These are phyloP conservation scores for Lycia hirtaria DNA, from an alignment of 2,888 invertebrate species.

Conservation along the genomic window DNA sequence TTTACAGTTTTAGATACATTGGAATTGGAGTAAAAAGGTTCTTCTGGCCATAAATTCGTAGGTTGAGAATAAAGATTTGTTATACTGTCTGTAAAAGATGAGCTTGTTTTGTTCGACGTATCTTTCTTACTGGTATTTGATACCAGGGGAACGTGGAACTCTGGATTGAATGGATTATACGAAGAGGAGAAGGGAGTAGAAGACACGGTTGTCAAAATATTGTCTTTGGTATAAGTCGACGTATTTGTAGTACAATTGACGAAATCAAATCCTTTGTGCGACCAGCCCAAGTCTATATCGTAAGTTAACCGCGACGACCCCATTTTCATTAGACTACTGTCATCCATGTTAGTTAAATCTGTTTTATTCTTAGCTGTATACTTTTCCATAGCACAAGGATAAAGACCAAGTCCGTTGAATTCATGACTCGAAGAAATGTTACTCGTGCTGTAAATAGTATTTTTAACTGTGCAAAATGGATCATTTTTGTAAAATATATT, in stretches of 20 bases:
- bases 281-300: slow-evolving; percentile 81
- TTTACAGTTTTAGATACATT: slow-evolving; percentile 63
- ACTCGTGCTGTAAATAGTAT: slow-evolving; percentile 77
- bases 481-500: slow-evolving; percentile 79
- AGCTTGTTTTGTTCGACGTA: slow-evolving; percentile 58
- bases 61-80: slow-evolving; percentile 77
- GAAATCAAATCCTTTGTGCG: slow-evolving; percentile 79
- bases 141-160: slow-evolving; percentile 76
- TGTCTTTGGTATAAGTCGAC: slow-evolving; percentile 72
- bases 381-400: slow-evolving; percentile 81
- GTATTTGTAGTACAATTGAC: slow-evolving; percentile 70
- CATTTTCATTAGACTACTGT: slow-evolving; percentile 76
- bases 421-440: slow-evolving; percentile 77
- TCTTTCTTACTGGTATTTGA: slow-evolving; percentile 71
- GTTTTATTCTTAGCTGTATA: slow-evolving; percentile 74
- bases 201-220: slow-evolving; percentile 63
- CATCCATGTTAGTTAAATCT: slow-evolving; percentile 74
- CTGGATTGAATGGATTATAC: slow-evolving; percentile 79
- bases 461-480: slow-evolving; percentile 72
- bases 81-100: slow-evolving; percentile 73
- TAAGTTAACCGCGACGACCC: slow-evolving; percentile 78
- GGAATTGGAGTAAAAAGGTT: slow-evolving; percentile 74
- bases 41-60: slow-evolving; percentile 75
- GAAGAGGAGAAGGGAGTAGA: slow-evolving; percentile 68
- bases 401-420: slow-evolving; percentile 74